Evolutionary conservation across 1,140 invertebrate species (phyloP).

Genomic region (Helicoverpa zea): DNA sequence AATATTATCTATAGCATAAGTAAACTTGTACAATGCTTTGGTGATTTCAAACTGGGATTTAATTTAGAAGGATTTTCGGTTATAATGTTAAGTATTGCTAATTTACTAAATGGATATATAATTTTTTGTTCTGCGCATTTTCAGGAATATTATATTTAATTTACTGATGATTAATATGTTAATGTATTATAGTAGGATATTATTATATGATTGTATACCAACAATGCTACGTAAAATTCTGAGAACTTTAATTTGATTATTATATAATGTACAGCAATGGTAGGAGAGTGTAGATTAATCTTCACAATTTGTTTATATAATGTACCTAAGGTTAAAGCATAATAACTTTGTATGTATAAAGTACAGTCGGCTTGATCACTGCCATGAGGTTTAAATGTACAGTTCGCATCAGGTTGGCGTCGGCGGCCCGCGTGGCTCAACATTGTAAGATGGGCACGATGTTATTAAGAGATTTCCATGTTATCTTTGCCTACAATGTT

Average conservation of each 20-base stretch:
- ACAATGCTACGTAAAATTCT: background rate
- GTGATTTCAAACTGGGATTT: constrained; percentile 15
- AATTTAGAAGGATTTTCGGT: background rate
- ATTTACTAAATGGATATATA: background rate
- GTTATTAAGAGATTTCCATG: too few relatives aligned
- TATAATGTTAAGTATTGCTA: background rate
- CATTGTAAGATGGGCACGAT: too few relatives aligned
- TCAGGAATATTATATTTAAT: background rate
- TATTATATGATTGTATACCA: constrained; percentile 10
- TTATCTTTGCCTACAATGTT: too few relatives aligned
- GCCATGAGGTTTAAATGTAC: constrained; percentile 54
- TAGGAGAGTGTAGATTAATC: constrained; percentile 13
- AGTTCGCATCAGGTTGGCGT: background rate
- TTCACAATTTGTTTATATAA: constrained; percentile 22
- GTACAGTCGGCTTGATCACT: constrained; percentile 62
- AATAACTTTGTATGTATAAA: constrained; percentile 21
- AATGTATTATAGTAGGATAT: constrained; percentile 23
- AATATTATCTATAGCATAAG: constrained; percentile 49
- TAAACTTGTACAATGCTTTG: constrained; percentile 8
- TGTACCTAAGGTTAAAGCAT: background rate
- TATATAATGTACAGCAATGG: constrained; percentile 1
- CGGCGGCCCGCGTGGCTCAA: too few relatives aligned
- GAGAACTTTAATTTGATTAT: background rate
- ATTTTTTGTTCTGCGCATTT: background rate
- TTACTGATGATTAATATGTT: constrained; percentile 8